Evolutionary conservation across 2,888 invertebrate species (phyloP).

Genomic region (Brachylomia viminalis): DNA sequence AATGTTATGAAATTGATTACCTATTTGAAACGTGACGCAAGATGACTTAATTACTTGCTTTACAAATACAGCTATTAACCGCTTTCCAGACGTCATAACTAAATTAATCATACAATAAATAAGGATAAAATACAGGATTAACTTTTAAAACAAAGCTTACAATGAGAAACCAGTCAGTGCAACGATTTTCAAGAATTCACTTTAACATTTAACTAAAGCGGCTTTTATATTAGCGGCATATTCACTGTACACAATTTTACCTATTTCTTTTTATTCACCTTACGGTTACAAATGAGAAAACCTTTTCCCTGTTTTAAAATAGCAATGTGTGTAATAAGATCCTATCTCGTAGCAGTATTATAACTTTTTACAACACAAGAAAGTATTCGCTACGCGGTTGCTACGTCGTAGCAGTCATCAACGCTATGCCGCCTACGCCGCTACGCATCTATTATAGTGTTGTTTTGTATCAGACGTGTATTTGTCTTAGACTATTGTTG

Average conservation of each 20-base stretch:
- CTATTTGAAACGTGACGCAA: neutral
- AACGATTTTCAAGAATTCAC: neutral
- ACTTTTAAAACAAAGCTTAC: neutral
- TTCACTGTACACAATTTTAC: neutral
- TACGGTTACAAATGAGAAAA: neutral
- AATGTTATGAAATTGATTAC: neutral
- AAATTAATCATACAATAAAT: neutral
- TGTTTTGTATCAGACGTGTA: neutral
- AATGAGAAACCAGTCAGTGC: neutral
- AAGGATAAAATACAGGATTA: neutral
- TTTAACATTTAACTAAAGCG: neutral
- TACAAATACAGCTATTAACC: neutral
- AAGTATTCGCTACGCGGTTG: neutral
- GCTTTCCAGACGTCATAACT: neutral
- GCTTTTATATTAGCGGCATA: neutral
- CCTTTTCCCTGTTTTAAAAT: neutral
- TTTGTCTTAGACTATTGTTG: neutral
- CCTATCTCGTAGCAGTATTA: neutral
- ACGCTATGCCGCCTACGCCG: conserved; percentile 12
- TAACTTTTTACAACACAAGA: neutral
- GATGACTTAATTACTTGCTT: neutral
- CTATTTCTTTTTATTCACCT: neutral
- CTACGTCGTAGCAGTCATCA: conserved; percentile 32
- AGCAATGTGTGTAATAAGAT: too few species aligned
- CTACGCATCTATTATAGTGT: neutral